Evolutionary conservation across 2,888 invertebrate genomes (phyloP).

Genomic region (Acheta domesticus): DNA sequence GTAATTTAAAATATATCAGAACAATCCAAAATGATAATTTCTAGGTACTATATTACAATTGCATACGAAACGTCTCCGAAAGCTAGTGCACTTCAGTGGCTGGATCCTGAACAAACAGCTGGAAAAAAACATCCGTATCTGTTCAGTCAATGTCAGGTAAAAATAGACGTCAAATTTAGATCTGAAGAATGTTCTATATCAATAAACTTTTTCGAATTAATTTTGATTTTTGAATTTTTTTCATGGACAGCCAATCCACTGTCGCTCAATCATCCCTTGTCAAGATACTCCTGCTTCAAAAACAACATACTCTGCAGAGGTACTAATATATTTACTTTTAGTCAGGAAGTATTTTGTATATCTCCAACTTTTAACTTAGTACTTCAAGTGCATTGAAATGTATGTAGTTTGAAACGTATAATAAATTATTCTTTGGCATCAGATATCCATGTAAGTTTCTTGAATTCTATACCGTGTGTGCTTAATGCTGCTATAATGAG

Average conservation of each 20-base stretch:
- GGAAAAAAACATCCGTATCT: conserved; percentile 83
- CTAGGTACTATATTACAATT: conserved; percentile 48
- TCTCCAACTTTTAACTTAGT: too few relatives aligned
- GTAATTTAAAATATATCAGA: too few relatives aligned
- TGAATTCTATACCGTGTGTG: too few relatives aligned
- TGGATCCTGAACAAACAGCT: conserved; percentile 79
- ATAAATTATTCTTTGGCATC: too few relatives aligned
- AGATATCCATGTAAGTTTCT: too few relatives aligned
- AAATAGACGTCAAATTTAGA: background rate
- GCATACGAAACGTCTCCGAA: conserved; percentile 71
- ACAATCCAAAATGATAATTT: background rate
- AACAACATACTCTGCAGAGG: conserved; percentile 72
- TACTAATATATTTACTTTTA: conserved; percentile 41
- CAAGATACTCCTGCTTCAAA: conserved; percentile 92
- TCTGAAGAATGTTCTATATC: background rate
- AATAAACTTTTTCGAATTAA: background rate
- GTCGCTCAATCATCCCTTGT: conserved; percentile 84
- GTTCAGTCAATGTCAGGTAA: conserved; percentile 77
- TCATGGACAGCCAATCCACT: conserved; percentile 72
- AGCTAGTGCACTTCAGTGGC: conserved; percentile 86
- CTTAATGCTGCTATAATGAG: too few relatives aligned
- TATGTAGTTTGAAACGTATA: too few relatives aligned
- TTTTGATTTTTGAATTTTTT: conserved; percentile 1
- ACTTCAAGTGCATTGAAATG: too few relatives aligned
- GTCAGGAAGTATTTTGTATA: too few relatives aligned